Evolutionary conservation across 2,113 vertebrate species (phyloP), one percentile per base, ranked within the genome.

Genomic region (Festucalex cinctus): DNA sequence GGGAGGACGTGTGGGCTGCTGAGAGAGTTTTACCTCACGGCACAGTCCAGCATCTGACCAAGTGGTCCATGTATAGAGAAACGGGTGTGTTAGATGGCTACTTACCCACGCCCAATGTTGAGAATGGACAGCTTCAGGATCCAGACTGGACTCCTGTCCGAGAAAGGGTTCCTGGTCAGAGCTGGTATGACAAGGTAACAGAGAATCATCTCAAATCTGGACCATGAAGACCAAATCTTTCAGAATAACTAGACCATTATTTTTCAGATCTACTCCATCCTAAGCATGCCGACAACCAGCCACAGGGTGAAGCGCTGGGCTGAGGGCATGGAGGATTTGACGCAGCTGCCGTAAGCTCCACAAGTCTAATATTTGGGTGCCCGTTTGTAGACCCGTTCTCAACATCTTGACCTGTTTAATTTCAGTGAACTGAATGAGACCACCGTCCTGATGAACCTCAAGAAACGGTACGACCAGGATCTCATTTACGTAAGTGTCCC

Each of bases 241-340:
- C 10, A 32, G 68, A 49, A 44, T 74, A 73, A 77, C 71, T 72
- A 57, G 35, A 60, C 49, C 35, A 60, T 71, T 73, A 39, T 75
- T 70, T 32, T 73, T 46, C 78, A 98, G 97, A 95, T 99, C 92
- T 95, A 94, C 84, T 92, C 94, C 0, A 87, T 96, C 74, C 88
- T 94, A 72, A 95, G 91, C 82, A 89, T 95, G 83, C 93, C 94
- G 0, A 91, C 92, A 1, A 9, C 90, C 71, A 71, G 88, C 60
- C 89, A 92, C 83, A 88, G 91, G 13, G 90, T 92, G 58, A 90
- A 92, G 41, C 75, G 74, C 65, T 91, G 90, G 83, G 93, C 92
- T 4, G 93, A 95, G 0, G 95, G 94, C 13, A 89, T 94, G 90
- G 96, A 98, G 80, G 96, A 99, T 88, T 92, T 99, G 94, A 98